Percentiles rank a stretch among this genome's conserved stretches.
Conservation (phyloP, 1,140 invertebrate genomes). For the Cotesia glomerata region DNA sequence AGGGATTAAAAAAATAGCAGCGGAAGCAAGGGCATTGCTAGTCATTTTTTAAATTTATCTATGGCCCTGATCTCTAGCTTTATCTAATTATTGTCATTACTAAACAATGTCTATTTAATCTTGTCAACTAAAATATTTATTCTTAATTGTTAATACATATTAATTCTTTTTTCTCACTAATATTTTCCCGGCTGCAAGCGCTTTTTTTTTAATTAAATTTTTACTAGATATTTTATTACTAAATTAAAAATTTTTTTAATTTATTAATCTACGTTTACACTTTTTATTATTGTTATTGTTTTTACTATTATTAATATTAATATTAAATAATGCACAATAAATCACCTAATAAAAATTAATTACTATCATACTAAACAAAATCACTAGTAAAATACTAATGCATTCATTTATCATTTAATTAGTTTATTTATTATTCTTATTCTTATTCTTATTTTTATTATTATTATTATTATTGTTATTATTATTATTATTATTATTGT, state of each 20-base stretch:
- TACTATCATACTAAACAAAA: background rate
- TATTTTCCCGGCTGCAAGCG: constrained; percentile 49
- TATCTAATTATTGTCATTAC: constrained; percentile 39
- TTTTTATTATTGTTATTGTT: too few relatives aligned
- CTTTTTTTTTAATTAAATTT: constrained; percentile 36
- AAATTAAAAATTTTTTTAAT: background rate
- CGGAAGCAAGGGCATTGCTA: constrained; percentile 49
- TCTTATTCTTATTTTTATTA: background rate
- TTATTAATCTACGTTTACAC: background rate
- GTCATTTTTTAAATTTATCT: constrained; percentile 50
- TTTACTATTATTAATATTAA: too few relatives aligned
- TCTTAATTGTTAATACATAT: constrained; percentile 5
- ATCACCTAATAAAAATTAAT: too few relatives aligned
- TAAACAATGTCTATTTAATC: constrained; percentile 29
- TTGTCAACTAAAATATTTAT: constrained; percentile 30
- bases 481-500: background rate
- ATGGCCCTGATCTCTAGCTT: constrained; percentile 60
- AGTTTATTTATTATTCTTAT: background rate
- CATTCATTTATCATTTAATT: too few relatives aligned
- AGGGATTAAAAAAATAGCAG: constrained; percentile 36
- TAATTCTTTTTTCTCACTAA: constrained; percentile 42
- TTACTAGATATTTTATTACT: constrained; percentile 28
- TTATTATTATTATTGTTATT: too few relatives aligned
- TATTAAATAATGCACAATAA: too few relatives aligned
- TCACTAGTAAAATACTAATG: background rate